phyloP scores from a whole-genome alignment of 2,113 vertebrate genomes.

The Nothobranchius kuhntae region DNA sequence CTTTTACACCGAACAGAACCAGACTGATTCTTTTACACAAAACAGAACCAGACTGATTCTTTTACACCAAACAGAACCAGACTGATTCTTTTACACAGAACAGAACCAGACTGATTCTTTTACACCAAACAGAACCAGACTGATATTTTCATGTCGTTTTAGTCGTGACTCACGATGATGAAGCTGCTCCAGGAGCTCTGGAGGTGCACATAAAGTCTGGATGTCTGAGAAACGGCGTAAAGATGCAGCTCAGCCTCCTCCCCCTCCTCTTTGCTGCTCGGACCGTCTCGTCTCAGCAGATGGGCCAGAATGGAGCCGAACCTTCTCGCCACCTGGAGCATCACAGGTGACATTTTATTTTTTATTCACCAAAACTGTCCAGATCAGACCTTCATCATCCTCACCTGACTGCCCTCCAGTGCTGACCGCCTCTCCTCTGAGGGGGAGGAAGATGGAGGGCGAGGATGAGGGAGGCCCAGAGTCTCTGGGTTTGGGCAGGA shows the following conservation, averaged over 20 bases:
- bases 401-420: slow-evolving; percentile 25
- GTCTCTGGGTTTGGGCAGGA: slow-evolving; percentile 62
- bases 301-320: slow-evolving; percentile 38
- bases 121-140: background rate
- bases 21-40: too few species aligned
- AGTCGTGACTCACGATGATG: slow-evolving; percentile 69
- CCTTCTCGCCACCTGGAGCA: slow-evolving; percentile 20
- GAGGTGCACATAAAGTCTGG: slow-evolving; percentile 75
- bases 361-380: background rate
- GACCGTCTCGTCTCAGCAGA: slow-evolving; percentile 35
- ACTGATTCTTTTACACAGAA: too few species aligned
- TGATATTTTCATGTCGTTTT: background rate
- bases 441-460: background rate
- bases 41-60: too few species aligned
- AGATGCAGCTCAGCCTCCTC: slow-evolving; percentile 75
- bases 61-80: too few species aligned
- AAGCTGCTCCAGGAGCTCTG: slow-evolving; percentile 78
- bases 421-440: background rate
- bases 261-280: slow-evolving; percentile 7
- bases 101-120: too few species aligned
- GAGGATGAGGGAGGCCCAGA: slow-evolving; percentile 37
- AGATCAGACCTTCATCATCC: background rate
- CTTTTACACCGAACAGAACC: too few species aligned
- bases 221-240: slow-evolving; percentile 67
- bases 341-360: background rate